phyloP scores from a whole-genome alignment of 1,140 invertebrate species.

The Triops cancriformis region DNA sequence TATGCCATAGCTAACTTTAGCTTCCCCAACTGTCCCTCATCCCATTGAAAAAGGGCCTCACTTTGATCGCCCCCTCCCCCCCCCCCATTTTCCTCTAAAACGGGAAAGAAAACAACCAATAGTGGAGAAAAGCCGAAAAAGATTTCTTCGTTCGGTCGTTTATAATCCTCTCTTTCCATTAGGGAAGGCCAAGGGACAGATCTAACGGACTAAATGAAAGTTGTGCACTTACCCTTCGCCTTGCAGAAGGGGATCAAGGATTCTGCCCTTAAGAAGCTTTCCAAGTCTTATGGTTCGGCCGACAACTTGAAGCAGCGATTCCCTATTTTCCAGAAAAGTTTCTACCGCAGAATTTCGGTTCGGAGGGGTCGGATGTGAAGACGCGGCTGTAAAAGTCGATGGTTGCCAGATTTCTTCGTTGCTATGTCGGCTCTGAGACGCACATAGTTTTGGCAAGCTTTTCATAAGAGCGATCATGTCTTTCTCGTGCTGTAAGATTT shows the following conservation, averaged over 20 bases:
- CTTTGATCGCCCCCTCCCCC: neutral
- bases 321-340: conserved; percentile 43
- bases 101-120: too few species aligned
- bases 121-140: too few species aligned
- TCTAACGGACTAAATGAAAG: neutral
- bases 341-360: neutral
- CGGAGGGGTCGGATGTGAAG: neutral
- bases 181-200: neutral
- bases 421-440: conserved; percentile 5
- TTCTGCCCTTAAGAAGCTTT: conserved; percentile 54
- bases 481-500: conserved; percentile 20
- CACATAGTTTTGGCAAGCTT: conserved; percentile 18
- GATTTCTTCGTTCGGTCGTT: neutral
- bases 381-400: neutral
- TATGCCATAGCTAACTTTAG: conserved; percentile 19
- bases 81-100: too few species aligned
- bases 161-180: neutral
- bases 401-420: conserved; percentile 5
- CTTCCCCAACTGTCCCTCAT: neutral
- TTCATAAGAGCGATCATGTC: conserved; percentile 23
- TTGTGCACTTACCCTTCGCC: conserved; percentile 36
- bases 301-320: conserved; percentile 60
- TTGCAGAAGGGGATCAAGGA: conserved; percentile 52
- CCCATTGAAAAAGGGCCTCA: neutral
- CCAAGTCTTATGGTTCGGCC: conserved; percentile 63